Evolutionary conservation across 30 jellyfish, hydroid and myxozoan genomes (phyloP).

Genomic region (Hydra vulgaris): DNA sequence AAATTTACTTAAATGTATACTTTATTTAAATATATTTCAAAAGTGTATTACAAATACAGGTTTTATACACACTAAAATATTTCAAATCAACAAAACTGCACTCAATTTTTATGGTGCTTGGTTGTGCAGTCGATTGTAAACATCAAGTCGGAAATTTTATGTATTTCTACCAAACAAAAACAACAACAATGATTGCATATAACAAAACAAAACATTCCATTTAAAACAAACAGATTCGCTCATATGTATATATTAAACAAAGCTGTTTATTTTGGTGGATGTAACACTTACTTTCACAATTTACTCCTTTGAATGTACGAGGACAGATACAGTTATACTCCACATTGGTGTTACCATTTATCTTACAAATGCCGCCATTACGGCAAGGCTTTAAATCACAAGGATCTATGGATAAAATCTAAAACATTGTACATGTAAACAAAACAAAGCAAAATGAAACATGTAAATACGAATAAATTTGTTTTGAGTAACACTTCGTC

Average conservation of each 20-base stretch:
- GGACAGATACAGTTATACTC: conserved; percentile 75
- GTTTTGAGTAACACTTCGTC: too few relatives aligned
- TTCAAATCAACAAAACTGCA: too few relatives aligned
- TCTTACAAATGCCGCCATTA: conserved; percentile 82
- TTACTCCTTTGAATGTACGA: conserved; percentile 73
- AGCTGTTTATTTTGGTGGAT: neutral
- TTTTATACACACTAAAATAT: too few relatives aligned
- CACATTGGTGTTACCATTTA: conserved; percentile 21
- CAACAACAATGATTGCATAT: neutral
- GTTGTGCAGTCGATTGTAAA: too few relatives aligned
- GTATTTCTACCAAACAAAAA: too few relatives aligned
- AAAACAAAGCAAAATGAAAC: neutral
- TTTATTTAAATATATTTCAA: too few relatives aligned
- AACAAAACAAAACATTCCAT: conserved; percentile 1
- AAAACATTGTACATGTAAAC: neutral
- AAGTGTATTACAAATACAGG: too few relatives aligned
- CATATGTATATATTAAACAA: neutral
- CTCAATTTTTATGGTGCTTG: too few relatives aligned
- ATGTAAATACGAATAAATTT: too few relatives aligned
- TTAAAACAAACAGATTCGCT: neutral
- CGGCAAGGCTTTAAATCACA: conserved; percentile 85
- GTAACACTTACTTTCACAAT: conserved; percentile 59
- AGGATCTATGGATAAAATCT: conserved; percentile 51
- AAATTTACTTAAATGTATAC: too few relatives aligned
- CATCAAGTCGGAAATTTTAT: too few relatives aligned